Base-by-base conservation (phyloP, 2,888 invertebrate species). In the Microchrysa polita region DNA sequence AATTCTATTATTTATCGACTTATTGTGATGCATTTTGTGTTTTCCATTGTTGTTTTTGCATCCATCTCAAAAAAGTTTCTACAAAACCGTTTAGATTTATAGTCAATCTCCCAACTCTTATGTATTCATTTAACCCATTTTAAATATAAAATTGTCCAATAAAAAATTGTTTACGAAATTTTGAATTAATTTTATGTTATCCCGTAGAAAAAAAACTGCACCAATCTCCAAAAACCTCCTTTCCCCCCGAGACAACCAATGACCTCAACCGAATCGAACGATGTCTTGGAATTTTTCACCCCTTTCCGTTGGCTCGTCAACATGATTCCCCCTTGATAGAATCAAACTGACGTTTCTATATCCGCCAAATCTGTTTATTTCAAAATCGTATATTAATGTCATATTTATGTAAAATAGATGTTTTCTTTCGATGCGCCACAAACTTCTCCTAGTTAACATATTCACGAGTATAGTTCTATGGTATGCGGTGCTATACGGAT, bases 371-470 rank as follows among this genome's bases (percentile, higher is more conserved):
- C 16, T 48, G 27, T 48, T 48, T 48, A 48, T 48, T 48, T 12
- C 12, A 48, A 48, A 48, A n/a, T 48, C 10, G 59, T 59, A 23
- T 59, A 59, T 59, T 59, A 23, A 59, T 59, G 59, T 59, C 59
- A 23, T 59, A 59, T 59, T 23, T 23, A 59, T 59, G 22, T 23
- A 23, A 59, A 59, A 59, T 59, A 20, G 14, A 23, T 23, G 22
- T 59, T 59, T 52, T 16, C 20, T 16, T 18, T 16, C 52, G n/a
- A n/a, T n/a, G n/a, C 27, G 27, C 27, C 27, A 34, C 27, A n/a
- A n/a, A 5, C 27, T 34, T 34, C 7, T 34, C 27, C 4, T 34
- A 34, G 2, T 34, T 34, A 34, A 34, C 27, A 34, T 34, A 34
- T 34, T 34, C 27, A 7, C 27, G 27, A 34, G 7, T 34, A 34